These are phyloP conservation scores for Cromileptes altivelis DNA, from an alignment of 2,113 vertebrate genomes.

Conservation along the genomic window DNA sequence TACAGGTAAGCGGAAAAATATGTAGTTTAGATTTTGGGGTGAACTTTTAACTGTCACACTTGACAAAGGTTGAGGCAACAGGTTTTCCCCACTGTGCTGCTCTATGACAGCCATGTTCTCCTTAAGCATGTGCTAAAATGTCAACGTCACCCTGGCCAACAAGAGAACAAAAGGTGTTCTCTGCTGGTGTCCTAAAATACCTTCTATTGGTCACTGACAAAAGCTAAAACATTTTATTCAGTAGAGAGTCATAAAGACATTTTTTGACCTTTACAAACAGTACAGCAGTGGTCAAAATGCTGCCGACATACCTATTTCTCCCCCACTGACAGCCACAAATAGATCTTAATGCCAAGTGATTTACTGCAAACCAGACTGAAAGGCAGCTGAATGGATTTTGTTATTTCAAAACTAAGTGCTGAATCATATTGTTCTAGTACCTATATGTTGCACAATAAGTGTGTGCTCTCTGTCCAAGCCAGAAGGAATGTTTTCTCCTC, in stretches of 20 bases:
- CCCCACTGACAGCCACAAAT: slow-evolving; percentile 28
- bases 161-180: slow-evolving; percentile 30
- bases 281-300: neutral
- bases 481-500: slow-evolving; percentile 7
- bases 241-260: neutral
- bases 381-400: slow-evolving; percentile 43
- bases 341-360: slow-evolving; percentile 13
- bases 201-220: neutral
- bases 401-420: slow-evolving; percentile 42
- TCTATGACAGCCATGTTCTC: slow-evolving; percentile 8
- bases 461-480: neutral
- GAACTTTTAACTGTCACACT: slow-evolving; percentile 23
- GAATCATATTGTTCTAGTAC: slow-evolving; percentile 55
- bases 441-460: slow-evolving; percentile 50
- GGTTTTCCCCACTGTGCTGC: slow-evolving; percentile 1
- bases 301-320: neutral
- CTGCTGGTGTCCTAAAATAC: neutral
- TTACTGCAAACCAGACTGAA: slow-evolving; percentile 43
- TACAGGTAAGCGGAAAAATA: too few species aligned
- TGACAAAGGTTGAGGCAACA: slow-evolving; percentile 44
- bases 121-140: neutral
- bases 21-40: too few species aligned
- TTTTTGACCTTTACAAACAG: slow-evolving; percentile 36
- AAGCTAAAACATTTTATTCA: neutral
- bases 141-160: slow-evolving; percentile 23